Conservation (phyloP, 2,113 vertebrate species). For the Tapirus terrestris region DNA sequence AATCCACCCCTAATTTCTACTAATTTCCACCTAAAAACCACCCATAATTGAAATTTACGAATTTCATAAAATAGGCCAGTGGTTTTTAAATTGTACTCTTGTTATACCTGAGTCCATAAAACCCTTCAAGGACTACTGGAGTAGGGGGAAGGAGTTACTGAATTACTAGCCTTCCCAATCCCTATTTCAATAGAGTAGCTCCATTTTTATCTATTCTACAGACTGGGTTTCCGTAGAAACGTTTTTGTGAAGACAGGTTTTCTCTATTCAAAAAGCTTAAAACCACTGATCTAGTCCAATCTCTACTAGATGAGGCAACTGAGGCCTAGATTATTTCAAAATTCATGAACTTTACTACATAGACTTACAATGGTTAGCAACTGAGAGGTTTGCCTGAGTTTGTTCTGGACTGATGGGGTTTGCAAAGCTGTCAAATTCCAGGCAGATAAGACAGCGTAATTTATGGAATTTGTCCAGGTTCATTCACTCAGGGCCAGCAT, state of each 20-base stretch:
- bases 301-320: background rate
- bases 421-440: background rate
- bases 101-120: background rate
- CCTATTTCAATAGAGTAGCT: background rate
- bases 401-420: background rate
- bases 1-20: slow-evolving; percentile 16
- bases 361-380: background rate
- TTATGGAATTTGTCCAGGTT: background rate
- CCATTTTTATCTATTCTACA: background rate
- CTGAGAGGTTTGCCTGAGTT: background rate
- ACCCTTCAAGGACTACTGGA: background rate
- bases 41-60: background rate
- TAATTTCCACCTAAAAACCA: background rate
- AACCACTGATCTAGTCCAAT: background rate
- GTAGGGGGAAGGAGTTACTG: background rate
- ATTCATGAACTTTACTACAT: background rate
- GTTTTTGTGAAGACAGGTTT: background rate
- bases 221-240: background rate
- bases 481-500: background rate
- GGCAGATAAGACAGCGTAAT: background rate
- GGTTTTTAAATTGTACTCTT: background rate
- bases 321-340: background rate
- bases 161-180: background rate
- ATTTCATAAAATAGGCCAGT: slow-evolving; percentile 7
- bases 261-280: slow-evolving; percentile 18